Base-by-base conservation (phyloP, 2,113 vertebrate species). In the Hymenochirus boettgeri region DNA sequence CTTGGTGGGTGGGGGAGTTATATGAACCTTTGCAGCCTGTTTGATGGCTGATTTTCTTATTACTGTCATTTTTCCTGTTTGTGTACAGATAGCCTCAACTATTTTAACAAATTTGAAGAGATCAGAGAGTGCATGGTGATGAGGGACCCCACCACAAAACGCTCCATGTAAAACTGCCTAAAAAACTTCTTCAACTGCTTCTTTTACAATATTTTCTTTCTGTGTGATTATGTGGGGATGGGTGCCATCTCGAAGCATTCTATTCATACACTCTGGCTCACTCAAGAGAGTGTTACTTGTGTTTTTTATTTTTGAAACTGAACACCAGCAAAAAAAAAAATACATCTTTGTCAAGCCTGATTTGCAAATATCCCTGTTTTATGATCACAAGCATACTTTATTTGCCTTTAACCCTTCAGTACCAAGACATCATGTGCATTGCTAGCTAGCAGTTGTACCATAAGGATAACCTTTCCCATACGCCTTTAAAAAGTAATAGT, bases 111-210 rank as follows among this genome's bases (percentile, higher is more conserved):
- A 95, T 98, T 98, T 84, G 95, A 94, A 85, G 95, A 98, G 84
- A 97, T 98, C 81, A 87, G 94, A 89, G 94, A 97, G 91, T 98
- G 95, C 89, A 98, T 98, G 95, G 95, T 98, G 89, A 98, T 98
- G 95, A 88, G 95, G 86, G 95, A 97, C 86, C 95, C 95, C 80
- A 97, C 94, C 80, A 98, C 95, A 70, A 98, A 98, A 82, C 92
- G 95, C 81, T 98, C 95, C 93, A 98, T 94, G 95, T 97, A 96
- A 93, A n/a, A n/a, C 2, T 12, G 7, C 15, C 27, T 7, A 42
- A 2, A n/a, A 58, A 60, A 60, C 39, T 47, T 60, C 35, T 37
- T 15, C 7, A 13, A 10, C 19, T 5, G 7, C 25, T 24, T 17
- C 39, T 48, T 21, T 22, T 48, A 7, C n/a, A n/a, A n/a, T n/a